phyloP scores from a whole-genome alignment of 1,140 invertebrate species.

The Triops longicaudatus region DNA sequence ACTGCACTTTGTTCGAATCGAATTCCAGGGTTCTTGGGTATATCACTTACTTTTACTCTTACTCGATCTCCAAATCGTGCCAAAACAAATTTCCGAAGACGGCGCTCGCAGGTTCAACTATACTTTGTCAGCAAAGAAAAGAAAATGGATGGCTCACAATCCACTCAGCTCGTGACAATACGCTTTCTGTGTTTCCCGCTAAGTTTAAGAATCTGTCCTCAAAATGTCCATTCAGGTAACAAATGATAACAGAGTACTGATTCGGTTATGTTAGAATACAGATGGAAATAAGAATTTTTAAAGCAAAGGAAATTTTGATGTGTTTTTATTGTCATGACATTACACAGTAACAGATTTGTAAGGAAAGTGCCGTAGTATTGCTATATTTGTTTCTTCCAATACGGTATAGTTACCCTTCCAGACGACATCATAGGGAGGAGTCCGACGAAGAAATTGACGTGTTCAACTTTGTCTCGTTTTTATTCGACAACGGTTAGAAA shows the following conservation, averaged over 20 bases:
- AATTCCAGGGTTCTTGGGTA: slow-evolving; percentile 11
- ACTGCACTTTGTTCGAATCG: not conserved
- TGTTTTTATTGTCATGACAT: not conserved
- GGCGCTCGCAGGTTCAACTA: not conserved
- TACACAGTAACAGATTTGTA: not conserved
- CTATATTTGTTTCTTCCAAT: too few relatives aligned
- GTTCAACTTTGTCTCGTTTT: too few relatives aligned
- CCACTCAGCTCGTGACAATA: slow-evolving; percentile 1
- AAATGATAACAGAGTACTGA: not conserved
- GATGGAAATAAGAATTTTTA: not conserved
- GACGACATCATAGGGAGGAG: too few relatives aligned
- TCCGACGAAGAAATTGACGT: too few relatives aligned
- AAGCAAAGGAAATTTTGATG: not conserved
- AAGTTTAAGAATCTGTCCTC: not conserved
- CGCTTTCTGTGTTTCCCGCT: slow-evolving; percentile 5
- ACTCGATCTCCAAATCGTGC: not conserved
- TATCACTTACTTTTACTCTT: not conserved
- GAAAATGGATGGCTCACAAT: not conserved
- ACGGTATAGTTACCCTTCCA: too few relatives aligned
- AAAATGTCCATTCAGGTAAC: slow-evolving; percentile 8
- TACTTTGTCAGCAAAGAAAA: not conserved
- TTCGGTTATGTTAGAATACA: not conserved
- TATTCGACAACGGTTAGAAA: not conserved
- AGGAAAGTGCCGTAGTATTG: not conserved
- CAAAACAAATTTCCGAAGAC: not conserved